Conservation (phyloP, 2,797 vertebrate species). For the Australoheros facetus region DNA sequence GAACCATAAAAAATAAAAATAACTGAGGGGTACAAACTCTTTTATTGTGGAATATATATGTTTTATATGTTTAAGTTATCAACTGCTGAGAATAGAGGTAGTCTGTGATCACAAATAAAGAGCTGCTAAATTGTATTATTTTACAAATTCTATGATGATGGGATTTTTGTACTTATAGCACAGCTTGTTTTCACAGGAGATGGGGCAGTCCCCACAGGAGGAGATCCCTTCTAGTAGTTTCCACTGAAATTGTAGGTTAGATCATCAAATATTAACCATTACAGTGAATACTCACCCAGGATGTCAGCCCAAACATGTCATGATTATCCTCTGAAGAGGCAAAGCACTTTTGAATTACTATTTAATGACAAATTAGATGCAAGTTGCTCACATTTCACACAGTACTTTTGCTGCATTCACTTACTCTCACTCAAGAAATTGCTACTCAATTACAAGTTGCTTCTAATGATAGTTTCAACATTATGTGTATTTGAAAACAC, state of each 20-base stretch:
- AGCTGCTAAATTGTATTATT: not conserved
- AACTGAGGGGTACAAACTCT: no score
- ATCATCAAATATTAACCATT: conserved; percentile 33
- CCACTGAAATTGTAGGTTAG: conserved; percentile 74
- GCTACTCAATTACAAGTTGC: not conserved
- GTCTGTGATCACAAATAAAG: not conserved
- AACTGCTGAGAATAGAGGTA: not conserved
- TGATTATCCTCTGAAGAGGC: not conserved
- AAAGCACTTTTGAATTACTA: not conserved
- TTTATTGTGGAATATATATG: not conserved
- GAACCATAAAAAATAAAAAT: not conserved
- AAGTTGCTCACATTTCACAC: not conserved
- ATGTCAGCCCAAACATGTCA: conserved; percentile 8
- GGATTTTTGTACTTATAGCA: conserved; percentile 63
- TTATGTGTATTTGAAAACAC: not conserved
- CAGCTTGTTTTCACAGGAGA: conserved; percentile 74
- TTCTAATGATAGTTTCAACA: not conserved
- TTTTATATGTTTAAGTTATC: not conserved
- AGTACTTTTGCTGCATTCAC: not conserved
- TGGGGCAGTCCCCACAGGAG: conserved; percentile 77
- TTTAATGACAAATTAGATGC: conserved; percentile 1
- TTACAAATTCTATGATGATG: not conserved
- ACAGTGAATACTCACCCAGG: not conserved
- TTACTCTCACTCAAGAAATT: not conserved
- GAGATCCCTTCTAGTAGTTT: conserved; percentile 67